Base-by-base conservation (phyloP, 2,797 vertebrate species). In the Takifugu ocellatus region DNA sequence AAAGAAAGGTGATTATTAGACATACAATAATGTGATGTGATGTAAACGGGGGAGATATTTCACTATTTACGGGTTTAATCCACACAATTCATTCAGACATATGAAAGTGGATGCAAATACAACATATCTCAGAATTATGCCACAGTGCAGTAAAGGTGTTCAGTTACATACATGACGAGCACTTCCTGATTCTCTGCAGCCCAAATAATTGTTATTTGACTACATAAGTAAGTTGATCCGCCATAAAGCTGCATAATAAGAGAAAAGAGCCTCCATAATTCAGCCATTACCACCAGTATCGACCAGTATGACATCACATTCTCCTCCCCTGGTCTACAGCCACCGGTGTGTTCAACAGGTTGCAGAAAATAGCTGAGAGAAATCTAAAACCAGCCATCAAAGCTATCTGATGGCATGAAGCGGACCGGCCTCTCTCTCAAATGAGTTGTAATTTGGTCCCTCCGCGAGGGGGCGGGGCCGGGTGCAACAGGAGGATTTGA, bases 401-500 rank as follows among this genome's bases (percentile, higher is more conserved):
- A 66, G 68, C 69, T 64, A 76, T 86, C 82, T 76, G 46, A 53
- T 83, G 76, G 76, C 82, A 73, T 50, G 76, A 75, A 58, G 72
- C 66, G 3, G 16, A 14, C 44, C 44, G 17, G 44, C n/a, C 44
- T 46, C 44, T 46, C 16, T 46, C 44, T 46, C 79, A 78, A 70
- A 85, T 84, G 75, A 83, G 70, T 10, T 83, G 86, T 85, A 82
- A 85, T 64, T 82, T 54, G 60, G 86, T 84, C 81, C 74, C n/a
- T 4, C 15, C 51, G 1, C 5, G 51, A n/a, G 59, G 56, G 33
- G 84, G 85, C 68, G 77, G 69, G 5, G 11, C 26, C 16, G 0
- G 1, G 21, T 25, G 70, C 56, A 31, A 66, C 61, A 61, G 68
- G 65, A 42, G 54, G 44, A 11, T 49, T 54, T 72, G 68, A 79